phyloP scores from a whole-genome alignment of 1,140 invertebrate species.

The Monomorium pharaonis region DNA sequence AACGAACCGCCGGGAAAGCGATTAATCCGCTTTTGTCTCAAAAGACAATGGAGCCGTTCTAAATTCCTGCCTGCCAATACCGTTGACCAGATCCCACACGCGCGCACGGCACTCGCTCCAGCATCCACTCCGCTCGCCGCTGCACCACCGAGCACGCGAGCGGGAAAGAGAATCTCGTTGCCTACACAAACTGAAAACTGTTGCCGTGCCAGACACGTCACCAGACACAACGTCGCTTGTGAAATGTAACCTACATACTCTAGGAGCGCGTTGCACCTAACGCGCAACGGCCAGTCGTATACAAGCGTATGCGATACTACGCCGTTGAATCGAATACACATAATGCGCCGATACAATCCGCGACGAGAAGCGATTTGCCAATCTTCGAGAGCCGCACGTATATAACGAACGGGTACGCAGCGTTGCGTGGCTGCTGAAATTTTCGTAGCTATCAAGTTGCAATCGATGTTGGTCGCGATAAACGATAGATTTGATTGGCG shows the following conservation, averaged over 20 bases:
- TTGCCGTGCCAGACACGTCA: slow-evolving; percentile 73
- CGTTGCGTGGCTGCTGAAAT: background rate
- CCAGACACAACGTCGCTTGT: slow-evolving; percentile 73
- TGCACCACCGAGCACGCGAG: slow-evolving; percentile 33
- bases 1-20: slow-evolving; percentile 43
- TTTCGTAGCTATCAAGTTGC: background rate
- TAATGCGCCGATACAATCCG: slow-evolving; percentile 2
- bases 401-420: background rate
- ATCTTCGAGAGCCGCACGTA: background rate
- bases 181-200: slow-evolving; percentile 53
- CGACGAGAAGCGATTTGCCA: slow-evolving; percentile 28
- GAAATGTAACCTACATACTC: slow-evolving; percentile 73
- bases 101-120: no score
- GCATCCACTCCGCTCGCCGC: no score
- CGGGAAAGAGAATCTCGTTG: slow-evolving; percentile 61
- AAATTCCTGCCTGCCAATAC: slow-evolving; percentile 67
- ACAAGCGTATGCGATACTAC: background rate
- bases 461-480: background rate
- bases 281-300: slow-evolving; percentile 15
- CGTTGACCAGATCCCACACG: slow-evolving; percentile 56
- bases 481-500: background rate
- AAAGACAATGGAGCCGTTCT: slow-evolving; percentile 73
- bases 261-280: slow-evolving; percentile 62
- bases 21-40: slow-evolving; percentile 64
- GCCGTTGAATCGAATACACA: slow-evolving; percentile 17